These are phyloP conservation scores for Phasianus colchicus DNA, from an alignment of 2,113 vertebrate species.

Conservation along the genomic window DNA sequence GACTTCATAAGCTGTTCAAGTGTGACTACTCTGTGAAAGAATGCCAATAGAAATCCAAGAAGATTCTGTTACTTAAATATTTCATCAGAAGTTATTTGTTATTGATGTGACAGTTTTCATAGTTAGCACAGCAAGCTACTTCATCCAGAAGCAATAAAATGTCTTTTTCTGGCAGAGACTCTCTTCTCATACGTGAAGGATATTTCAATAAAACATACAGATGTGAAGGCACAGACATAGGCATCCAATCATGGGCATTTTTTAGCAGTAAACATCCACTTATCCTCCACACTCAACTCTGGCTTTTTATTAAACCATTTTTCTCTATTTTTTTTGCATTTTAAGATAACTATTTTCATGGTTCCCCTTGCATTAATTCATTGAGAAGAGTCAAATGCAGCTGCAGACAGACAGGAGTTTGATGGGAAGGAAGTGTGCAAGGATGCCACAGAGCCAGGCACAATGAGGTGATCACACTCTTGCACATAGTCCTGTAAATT, in stretches of 20 bases:
- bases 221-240: too few relatives aligned
- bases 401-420: neutral
- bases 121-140: neutral
- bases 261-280: neutral
- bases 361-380: neutral
- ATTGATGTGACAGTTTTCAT: constrained; percentile 39
- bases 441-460: neutral
- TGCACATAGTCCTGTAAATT: neutral
- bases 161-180: neutral
- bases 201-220: neutral
- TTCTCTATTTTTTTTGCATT: neutral
- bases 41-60: constrained; percentile 36
- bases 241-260: accelerated
- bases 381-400: neutral
- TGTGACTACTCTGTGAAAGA: neutral
- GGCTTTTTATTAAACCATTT: neutral
- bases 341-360: neutral
- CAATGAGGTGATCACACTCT: neutral
- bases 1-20: constrained; percentile 9
- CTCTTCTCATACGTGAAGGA: neutral
- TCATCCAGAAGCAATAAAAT: constrained; percentile 8
- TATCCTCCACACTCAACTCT: neutral
- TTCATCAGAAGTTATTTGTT: constrained; percentile 62
- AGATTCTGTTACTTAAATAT: constrained; percentile 63
- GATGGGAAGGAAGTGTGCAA: neutral